phyloP scores from a whole-genome alignment of 1,140 invertebrate genomes.

The Sinella curviseta region DNA sequence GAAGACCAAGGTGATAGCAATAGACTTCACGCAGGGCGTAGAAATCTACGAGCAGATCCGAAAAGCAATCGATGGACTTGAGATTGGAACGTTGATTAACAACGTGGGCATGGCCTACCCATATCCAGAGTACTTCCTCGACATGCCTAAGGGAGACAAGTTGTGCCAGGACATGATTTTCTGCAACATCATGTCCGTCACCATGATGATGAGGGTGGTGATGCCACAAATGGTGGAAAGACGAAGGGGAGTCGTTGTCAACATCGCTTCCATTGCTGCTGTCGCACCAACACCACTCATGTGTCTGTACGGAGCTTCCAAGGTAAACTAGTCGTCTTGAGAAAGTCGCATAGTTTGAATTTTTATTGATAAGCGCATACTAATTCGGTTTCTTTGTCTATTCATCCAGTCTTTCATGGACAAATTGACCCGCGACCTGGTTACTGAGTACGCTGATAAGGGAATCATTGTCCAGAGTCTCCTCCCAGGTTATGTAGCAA shows the following conservation, averaged over 20 bases:
- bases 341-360: no score
- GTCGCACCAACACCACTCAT: conserved; percentile 78
- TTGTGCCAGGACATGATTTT: conserved; percentile 63
- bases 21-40: conserved; percentile 75
- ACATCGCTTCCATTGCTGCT: conserved; percentile 83
- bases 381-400: neutral
- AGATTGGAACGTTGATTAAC: conserved; percentile 90
- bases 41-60: conserved; percentile 76
- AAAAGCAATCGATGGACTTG: conserved; percentile 71
- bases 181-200: conserved; percentile 73
- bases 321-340: no score
- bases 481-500: conserved; percentile 84
- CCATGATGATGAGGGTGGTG: conserved; percentile 78
- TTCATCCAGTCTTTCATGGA: conserved; percentile 77
- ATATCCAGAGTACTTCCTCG: conserved; percentile 80
- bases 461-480: conserved; percentile 84
- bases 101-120: conserved; percentile 92
- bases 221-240: conserved; percentile 85
- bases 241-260: conserved; percentile 84
- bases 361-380: conserved; percentile 28
- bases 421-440: conserved; percentile 78
- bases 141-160: conserved; percentile 62
- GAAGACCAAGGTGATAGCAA: conserved; percentile 76
- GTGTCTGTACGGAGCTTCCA: conserved; percentile 83
- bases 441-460: conserved; percentile 72